Conservation (phyloP, 2,113 vertebrate species). For the Corythornis madagascariensis region DNA sequence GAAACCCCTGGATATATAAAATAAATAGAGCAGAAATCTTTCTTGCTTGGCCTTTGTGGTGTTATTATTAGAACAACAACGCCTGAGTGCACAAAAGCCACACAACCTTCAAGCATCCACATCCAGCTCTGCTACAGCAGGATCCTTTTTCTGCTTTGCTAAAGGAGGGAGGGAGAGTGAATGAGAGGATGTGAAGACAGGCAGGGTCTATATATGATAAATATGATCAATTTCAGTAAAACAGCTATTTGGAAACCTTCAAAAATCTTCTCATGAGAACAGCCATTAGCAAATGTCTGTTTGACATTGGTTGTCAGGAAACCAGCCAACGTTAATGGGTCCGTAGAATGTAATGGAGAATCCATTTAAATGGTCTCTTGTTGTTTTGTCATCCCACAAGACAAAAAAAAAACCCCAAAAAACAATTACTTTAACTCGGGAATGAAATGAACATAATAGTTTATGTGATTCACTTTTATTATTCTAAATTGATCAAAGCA, state of each 20-base stretch:
- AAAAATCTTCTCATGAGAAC: conserved; percentile 44
- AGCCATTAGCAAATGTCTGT: conserved; percentile 32
- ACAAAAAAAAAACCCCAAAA: neutral
- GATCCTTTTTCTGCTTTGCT: conserved; percentile 8
- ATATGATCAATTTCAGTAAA: conserved; percentile 28
- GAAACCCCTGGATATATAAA: conserved; percentile 45
- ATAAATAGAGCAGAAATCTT: conserved; percentile 74
- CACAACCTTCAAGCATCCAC: conserved; percentile 57
- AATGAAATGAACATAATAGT: conserved; percentile 42
- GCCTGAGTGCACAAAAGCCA: conserved; percentile 52
- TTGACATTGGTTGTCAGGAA: conserved; percentile 44
- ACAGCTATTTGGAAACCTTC: conserved; percentile 36
- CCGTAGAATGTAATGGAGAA: conserved; percentile 35
- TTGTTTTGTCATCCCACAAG: conserved; percentile 25
- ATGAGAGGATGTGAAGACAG: neutral
- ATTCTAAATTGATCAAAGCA: neutral
- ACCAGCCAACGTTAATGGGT: conserved; percentile 44
- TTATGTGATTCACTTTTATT: conserved; percentile 27
- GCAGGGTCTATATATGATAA: conserved; percentile 12
- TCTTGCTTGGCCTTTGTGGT: conserved; percentile 70
- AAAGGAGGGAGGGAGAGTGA: neutral
- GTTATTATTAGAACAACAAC: conserved; percentile 73
- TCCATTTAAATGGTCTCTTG: conserved; percentile 45
- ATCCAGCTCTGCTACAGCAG: neutral
- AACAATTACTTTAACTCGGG: conserved; percentile 29